These are phyloP conservation scores for Diarsia rubi DNA, from an alignment of 2,888 invertebrate species.

Conservation along the genomic window DNA sequence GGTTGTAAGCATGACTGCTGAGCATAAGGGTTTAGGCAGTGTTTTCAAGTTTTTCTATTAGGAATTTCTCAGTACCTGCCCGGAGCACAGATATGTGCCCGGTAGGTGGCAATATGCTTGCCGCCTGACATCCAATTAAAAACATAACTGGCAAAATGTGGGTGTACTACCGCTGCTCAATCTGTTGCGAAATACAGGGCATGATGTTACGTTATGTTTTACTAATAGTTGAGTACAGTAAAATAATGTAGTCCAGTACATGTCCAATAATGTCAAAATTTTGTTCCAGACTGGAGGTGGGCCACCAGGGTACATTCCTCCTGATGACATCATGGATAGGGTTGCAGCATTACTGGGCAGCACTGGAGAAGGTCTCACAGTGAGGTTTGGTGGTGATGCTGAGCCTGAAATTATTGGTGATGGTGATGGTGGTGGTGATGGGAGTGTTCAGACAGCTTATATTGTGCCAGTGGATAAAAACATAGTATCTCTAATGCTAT, in stretches of 20 bases:
- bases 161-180: not conserved
- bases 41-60: too few species aligned
- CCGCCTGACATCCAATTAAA: too few species aligned
- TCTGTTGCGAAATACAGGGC: not conserved
- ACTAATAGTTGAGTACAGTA: not conserved
- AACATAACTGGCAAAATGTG: too few species aligned
- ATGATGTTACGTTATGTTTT: not conserved
- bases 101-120: too few species aligned
- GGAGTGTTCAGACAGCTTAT: not conserved
- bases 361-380: not conserved
- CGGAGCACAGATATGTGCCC: too few species aligned
- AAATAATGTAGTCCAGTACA: not conserved
- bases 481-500: not conserved
- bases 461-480: not conserved
- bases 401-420: not conserved
- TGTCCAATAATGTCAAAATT: not conserved
- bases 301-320: slow-evolving; percentile 7
- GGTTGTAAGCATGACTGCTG: not conserved
- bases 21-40: too few species aligned
- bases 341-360: not conserved
- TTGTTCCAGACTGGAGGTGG: slow-evolving; percentile 6
- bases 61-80: too few species aligned
- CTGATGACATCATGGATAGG: slow-evolving; percentile 3
- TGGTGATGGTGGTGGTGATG: not conserved
- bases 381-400: not conserved